phyloP scores from a whole-genome alignment of 2,888 invertebrate genomes.

The Mechanitis messenoides region DNA sequence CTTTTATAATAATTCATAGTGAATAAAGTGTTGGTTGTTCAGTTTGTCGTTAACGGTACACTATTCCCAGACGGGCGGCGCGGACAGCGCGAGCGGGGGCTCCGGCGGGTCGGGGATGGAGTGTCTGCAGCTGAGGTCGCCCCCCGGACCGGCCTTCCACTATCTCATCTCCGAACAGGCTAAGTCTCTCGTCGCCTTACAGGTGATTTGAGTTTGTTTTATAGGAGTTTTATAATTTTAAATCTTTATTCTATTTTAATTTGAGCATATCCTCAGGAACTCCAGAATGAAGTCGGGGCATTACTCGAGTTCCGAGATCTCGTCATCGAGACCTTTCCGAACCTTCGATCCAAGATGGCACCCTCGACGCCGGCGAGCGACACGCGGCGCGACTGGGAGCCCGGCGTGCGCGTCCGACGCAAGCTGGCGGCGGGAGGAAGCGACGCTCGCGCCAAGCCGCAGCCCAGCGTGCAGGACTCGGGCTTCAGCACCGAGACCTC shows the following conservation, averaged over 20 bases:
- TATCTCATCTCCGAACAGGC: constrained; percentile 92
- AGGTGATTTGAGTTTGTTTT: constrained; percentile 59
- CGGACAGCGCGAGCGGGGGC: constrained; percentile 74
- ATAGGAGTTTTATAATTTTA: background rate
- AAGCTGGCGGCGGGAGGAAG: constrained; percentile 69
- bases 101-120: constrained; percentile 85
- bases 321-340: constrained; percentile 95
- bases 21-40: background rate
- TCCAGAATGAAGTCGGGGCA: constrained; percentile 95
- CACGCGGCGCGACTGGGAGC: constrained; percentile 84
- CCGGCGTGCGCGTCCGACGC: constrained; percentile 84
- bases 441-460: constrained; percentile 76
- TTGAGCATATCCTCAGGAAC: constrained; percentile 73
- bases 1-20: background rate
- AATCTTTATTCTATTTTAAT: too few relatives aligned
- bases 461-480: constrained; percentile 85
- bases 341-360: constrained; percentile 91
- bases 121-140: constrained; percentile 85
- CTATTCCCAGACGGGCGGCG: constrained; percentile 69
- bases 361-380: constrained; percentile 75
- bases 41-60: background rate
- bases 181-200: constrained; percentile 89
- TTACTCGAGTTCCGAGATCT: constrained; percentile 93
- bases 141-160: constrained; percentile 83
- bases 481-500: constrained; percentile 94